A percentile compares a stretch with the other conserved stretches of the same genome.
Conservation (phyloP, 2,797 vertebrate genomes). For the Streptopelia turtur region DNA sequence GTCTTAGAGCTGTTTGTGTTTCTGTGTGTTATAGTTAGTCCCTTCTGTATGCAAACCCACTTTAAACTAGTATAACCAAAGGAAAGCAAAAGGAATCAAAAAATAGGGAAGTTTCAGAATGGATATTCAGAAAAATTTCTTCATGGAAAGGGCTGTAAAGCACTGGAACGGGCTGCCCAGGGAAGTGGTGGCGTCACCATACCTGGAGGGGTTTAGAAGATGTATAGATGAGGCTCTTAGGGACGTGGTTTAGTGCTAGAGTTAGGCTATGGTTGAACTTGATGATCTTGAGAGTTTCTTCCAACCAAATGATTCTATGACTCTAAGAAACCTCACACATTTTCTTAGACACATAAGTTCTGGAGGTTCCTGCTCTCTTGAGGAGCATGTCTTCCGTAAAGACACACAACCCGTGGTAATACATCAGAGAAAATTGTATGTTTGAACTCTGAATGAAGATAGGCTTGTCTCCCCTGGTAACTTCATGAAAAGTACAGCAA, state of each 20-base stretch:
- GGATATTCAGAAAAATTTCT: no score
- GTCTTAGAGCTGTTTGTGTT: neutral
- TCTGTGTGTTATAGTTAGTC: neutral
- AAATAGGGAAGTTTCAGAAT: neutral
- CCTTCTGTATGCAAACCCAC: neutral
- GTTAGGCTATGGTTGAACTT: no score
- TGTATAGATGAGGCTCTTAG: no score
- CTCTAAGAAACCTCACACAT: neutral
- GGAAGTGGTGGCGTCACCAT: no score
- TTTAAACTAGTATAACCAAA: neutral
- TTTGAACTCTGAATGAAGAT: neutral
- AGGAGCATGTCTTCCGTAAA: neutral
- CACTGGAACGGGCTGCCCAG: no score
- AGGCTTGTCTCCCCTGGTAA: neutral
- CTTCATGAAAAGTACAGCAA: neutral
- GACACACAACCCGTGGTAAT: rapidly evolving
- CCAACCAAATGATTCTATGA: no score
- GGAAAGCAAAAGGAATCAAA: neutral
- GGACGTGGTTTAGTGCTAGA: no score
- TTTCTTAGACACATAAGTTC: neutral
- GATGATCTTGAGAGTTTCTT: no score
- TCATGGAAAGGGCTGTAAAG: no score
- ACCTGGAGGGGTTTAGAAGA: no score
- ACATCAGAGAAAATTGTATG: neutral
- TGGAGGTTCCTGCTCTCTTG: neutral